Percentiles rank a stretch among this genome's conserved stretches.
phyloP scores from a whole-genome alignment of 2,113 vertebrate genomes.

The Limanda limanda region DNA sequence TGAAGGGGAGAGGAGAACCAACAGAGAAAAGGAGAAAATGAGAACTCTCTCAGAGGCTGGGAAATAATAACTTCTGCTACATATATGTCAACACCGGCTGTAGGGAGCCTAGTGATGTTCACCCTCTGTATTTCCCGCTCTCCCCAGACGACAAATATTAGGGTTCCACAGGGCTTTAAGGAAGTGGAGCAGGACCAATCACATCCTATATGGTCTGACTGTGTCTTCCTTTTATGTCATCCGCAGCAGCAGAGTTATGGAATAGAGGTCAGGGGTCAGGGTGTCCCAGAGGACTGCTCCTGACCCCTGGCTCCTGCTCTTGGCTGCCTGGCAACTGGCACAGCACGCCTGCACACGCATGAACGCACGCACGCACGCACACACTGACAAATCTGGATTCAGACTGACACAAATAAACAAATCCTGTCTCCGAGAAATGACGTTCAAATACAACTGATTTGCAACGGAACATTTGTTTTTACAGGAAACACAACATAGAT shows the following conservation, averaged over 20 bases:
- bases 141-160: constrained; percentile 67
- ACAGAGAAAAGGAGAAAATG: constrained; percentile 69
- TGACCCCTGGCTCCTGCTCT: constrained; percentile 49
- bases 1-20: constrained; percentile 51
- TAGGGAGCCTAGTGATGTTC: constrained; percentile 59
- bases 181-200: constrained; percentile 63
- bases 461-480: background rate
- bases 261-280: constrained; percentile 66
- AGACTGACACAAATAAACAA: no score
- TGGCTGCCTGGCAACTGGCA: constrained; percentile 32
- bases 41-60: constrained; percentile 61
- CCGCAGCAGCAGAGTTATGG: constrained; percentile 62
- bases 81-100: constrained; percentile 75
- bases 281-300: constrained; percentile 47
- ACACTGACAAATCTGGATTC: no score
- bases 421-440: no score
- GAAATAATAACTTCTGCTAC: constrained; percentile 75
- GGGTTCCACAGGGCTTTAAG: constrained; percentile 63
- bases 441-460: background rate
- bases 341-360: background rate
- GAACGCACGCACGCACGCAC: background rate
- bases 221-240: constrained; percentile 63
- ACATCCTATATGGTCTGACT: constrained; percentile 60
- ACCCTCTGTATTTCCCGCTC: constrained; percentile 60
- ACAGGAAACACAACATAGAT: background rate